Evolutionary conservation across 2,888 invertebrate species (phyloP).

Genomic region (Amphipyra tragopoginis): DNA sequence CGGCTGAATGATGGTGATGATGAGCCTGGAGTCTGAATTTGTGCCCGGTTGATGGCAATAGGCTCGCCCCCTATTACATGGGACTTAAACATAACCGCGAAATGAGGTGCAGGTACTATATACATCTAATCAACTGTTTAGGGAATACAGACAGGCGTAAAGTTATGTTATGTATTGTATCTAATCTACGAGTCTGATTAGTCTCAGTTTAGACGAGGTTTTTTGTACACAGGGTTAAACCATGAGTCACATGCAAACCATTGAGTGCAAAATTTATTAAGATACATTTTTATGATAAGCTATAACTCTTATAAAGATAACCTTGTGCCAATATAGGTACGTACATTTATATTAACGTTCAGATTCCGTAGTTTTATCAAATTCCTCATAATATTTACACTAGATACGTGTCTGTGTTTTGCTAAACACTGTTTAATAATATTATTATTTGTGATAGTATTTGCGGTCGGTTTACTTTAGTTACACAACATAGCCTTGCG

Average conservation of each 20-base stretch:
- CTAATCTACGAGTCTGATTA: not conserved
- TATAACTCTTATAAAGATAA: constrained; percentile 31
- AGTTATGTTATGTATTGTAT: too few relatives aligned
- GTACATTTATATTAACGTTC: constrained; percentile 29
- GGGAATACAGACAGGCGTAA: too few relatives aligned
- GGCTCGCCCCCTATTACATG: too few relatives aligned
- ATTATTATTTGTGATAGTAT: not conserved
- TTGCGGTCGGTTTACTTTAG: too few relatives aligned
- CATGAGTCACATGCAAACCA: constrained; percentile 3
- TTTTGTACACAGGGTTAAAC: not conserved
- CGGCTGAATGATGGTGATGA: too few relatives aligned
- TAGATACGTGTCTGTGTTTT: not conserved
- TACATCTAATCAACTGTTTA: too few relatives aligned
- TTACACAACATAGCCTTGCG: constrained; percentile 1
- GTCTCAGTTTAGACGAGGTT: not conserved
- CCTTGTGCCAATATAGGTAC: constrained; percentile 32
- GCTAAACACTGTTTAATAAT: constrained; percentile 3
- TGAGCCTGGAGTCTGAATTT: too few relatives aligned
- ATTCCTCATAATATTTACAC: not conserved
- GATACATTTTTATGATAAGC: constrained; percentile 31
- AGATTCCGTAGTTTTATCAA: constrained; percentile 2
- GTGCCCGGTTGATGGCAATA: too few relatives aligned
- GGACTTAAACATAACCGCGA: too few relatives aligned
- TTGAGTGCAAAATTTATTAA: constrained; percentile 13
- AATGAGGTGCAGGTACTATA: too few relatives aligned